Evolutionary conservation across 2,888 invertebrate genomes (phyloP).

Genomic region (Empis livida): DNA sequence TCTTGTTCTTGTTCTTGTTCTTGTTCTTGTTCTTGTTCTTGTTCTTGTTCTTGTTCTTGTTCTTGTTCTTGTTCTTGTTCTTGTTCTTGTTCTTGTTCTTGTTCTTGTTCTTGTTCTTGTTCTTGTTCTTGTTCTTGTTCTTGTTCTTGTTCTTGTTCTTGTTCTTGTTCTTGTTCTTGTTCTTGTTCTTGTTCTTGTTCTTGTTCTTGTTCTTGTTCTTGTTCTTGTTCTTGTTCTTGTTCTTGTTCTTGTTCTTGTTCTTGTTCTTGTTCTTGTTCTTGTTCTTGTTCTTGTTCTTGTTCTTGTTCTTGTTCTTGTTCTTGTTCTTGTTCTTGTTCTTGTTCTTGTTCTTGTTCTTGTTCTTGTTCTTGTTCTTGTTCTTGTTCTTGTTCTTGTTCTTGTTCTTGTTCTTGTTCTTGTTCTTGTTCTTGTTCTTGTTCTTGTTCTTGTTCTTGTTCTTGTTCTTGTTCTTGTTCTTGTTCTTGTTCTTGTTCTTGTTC

Average conservation of each 20-base stretch:
- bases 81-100: conserved; percentile 11
- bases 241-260: background rate
- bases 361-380: background rate
- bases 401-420: background rate
- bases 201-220: background rate
- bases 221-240: background rate
- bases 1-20: no score
- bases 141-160: conserved; percentile 14
- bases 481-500: no score
- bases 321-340: background rate
- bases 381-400: background rate
- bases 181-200: background rate
- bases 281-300: background rate
- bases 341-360: background rate
- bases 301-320: background rate
- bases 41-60: no score
- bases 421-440: background rate
- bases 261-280: background rate
- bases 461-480: background rate
- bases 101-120: conserved; percentile 13
- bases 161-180: background rate
- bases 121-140: conserved; percentile 9
- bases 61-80: background rate
- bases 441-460: background rate
- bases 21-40: no score